Percentiles rank a stretch among this genome's conserved stretches.
These are phyloP conservation scores for Phainopepla nitens DNA, from an alignment of 2,113 vertebrate genomes.

Conservation along the genomic window DNA sequence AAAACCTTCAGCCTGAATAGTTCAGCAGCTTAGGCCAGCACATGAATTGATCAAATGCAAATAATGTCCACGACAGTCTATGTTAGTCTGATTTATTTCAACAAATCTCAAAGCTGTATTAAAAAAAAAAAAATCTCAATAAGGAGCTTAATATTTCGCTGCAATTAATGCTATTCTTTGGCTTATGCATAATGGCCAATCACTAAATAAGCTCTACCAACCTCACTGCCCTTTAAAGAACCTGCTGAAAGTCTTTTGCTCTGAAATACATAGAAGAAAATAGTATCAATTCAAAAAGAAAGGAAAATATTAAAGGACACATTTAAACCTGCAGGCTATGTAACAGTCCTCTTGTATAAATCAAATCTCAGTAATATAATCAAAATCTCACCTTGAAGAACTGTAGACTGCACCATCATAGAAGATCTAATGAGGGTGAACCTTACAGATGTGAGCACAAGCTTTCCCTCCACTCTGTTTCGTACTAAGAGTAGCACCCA, in stretches of 20 bases:
- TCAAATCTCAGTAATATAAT: neutral
- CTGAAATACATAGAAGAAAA: neutral
- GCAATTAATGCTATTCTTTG: constrained; percentile 52
- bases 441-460: neutral
- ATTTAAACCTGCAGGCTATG: constrained; percentile 5
- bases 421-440: neutral
- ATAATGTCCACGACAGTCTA: neutral
- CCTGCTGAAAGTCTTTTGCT: neutral
- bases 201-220: constrained; percentile 43
- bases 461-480: neutral
- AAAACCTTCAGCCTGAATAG: constrained; percentile 53
- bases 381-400: neutral
- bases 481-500: neutral
- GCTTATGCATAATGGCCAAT: constrained; percentile 41
- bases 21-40: constrained; percentile 45
- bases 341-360: neutral
- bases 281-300: neutral
- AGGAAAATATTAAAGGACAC: neutral
- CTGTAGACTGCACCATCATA: neutral
- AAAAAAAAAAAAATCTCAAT: constrained; percentile 22
- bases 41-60: constrained; percentile 35
- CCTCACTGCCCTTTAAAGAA: constrained; percentile 43
- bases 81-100: constrained; percentile 62
- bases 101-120: constrained; percentile 52
- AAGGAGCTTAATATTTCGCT: constrained; percentile 57